These are phyloP conservation scores for Onchidella celtica DNA, from an alignment of 2,888 invertebrate species.

Conservation along the genomic window DNA sequence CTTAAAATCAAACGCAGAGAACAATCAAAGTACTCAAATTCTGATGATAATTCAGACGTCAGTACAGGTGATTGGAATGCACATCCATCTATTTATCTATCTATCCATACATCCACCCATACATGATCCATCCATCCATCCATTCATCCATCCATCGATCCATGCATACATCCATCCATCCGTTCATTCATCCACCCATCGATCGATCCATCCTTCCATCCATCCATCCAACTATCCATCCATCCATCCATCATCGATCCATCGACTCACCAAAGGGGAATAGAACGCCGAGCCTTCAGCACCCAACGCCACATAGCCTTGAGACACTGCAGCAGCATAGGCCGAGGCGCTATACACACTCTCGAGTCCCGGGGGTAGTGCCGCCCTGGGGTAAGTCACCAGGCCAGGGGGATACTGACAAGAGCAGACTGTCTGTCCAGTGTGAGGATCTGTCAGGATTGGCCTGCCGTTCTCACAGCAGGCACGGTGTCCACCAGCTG, in stretches of 20 bases:
- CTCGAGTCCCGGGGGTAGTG: constrained; percentile 75
- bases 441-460: constrained; percentile 77
- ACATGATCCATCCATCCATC: not conserved
- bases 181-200: not conserved
- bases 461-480: constrained; percentile 94
- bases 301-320: constrained; percentile 78
- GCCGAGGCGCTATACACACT: constrained; percentile 76
- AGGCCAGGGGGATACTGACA: constrained; percentile 86
- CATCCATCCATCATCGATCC: not conserved
- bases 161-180: not conserved
- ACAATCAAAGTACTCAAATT: no score
- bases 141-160: not conserved
- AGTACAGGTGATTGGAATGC: not conserved
- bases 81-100: not conserved
- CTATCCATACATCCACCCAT: not conserved
- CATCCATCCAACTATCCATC: not conserved
- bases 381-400: constrained; percentile 67
- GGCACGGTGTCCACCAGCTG: constrained; percentile 60
- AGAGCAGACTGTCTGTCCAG: constrained; percentile 77
- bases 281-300: constrained; percentile 93
- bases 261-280: constrained; percentile 90
- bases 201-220: not conserved
- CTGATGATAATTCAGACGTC: not conserved
- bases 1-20: no score
- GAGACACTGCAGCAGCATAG: constrained; percentile 73